Conservation (phyloP, 2,888 invertebrate species). For the Apodemia mormo region DNA sequence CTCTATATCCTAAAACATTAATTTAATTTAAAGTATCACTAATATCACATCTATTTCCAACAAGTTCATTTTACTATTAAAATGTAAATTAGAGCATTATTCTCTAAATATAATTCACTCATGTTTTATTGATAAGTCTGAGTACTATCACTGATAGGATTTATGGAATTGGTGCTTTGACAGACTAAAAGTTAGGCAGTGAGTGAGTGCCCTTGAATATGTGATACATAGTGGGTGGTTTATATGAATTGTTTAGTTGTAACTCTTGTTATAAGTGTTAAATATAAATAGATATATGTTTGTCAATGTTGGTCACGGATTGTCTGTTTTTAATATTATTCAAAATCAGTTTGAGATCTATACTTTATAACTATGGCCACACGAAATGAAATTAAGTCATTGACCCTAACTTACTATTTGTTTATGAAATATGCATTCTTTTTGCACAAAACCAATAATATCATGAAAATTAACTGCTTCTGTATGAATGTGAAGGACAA, state of each 20-base stretch:
- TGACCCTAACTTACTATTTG: background rate
- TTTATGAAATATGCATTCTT: background rate
- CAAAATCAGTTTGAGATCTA: constrained; percentile 54
- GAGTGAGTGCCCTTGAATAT: constrained; percentile 64
- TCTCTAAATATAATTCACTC: background rate
- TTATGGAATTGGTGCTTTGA: constrained; percentile 50
- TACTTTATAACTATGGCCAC: constrained; percentile 40
- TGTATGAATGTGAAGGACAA: background rate
- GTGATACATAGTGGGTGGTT: constrained; percentile 61
- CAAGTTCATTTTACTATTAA: too few species aligned
- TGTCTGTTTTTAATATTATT: constrained; percentile 78
- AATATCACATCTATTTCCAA: too few species aligned
- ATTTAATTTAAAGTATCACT: too few species aligned
- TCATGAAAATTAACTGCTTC: background rate
- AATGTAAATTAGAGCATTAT: too few species aligned
- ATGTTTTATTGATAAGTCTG: background rate
- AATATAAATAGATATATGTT: constrained; percentile 65
- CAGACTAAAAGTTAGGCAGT: constrained; percentile 36
- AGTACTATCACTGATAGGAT: constrained; percentile 18
- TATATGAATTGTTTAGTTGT: constrained; percentile 58
- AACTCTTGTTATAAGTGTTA: constrained; percentile 74
- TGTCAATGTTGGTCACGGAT: constrained; percentile 60
- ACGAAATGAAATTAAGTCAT: background rate
- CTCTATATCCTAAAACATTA: too few species aligned
- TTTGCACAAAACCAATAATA: background rate